phyloP scores from a whole-genome alignment of 2,888 invertebrate genomes.

The Callinectes sapidus region DNA sequence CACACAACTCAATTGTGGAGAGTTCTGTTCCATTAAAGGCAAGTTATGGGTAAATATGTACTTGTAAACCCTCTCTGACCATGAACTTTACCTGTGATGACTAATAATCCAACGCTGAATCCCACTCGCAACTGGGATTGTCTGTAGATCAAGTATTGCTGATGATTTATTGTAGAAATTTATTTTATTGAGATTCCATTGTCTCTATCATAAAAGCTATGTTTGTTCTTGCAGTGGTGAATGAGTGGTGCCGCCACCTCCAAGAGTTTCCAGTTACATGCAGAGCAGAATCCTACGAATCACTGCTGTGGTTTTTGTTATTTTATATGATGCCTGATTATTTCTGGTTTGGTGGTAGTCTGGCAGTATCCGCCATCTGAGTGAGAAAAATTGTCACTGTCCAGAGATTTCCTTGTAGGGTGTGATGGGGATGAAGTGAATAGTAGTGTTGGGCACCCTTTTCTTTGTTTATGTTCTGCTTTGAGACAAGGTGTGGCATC shows the following conservation, averaged over 20 bases:
- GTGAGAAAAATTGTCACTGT: too few species aligned
- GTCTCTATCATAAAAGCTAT: neutral
- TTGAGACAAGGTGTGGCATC: too few species aligned
- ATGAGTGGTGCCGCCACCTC: neutral
- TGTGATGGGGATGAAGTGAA: too few species aligned
- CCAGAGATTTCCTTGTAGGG: too few species aligned
- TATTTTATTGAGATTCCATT: neutral
- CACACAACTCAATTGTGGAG: neutral
- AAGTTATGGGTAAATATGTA: neutral
- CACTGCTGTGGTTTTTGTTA: neutral
- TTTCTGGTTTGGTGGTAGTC: too few species aligned
- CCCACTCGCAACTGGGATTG: constrained; percentile 3
- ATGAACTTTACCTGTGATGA: neutral
- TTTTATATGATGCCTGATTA: too few species aligned
- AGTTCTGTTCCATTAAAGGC: neutral
- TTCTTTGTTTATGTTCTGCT: too few species aligned
- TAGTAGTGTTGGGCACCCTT: too few species aligned
- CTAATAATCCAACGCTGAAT: neutral
- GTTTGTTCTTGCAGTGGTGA: neutral
- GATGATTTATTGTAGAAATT: neutral
- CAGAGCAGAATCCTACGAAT: neutral
- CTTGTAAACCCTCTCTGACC: neutral
- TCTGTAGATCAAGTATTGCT: neutral
- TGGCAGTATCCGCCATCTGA: too few species aligned
- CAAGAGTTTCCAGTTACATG: neutral